phyloP scores from a whole-genome alignment of 2,797 vertebrate genomes.

The Hoplostethus atlanticus region DNA sequence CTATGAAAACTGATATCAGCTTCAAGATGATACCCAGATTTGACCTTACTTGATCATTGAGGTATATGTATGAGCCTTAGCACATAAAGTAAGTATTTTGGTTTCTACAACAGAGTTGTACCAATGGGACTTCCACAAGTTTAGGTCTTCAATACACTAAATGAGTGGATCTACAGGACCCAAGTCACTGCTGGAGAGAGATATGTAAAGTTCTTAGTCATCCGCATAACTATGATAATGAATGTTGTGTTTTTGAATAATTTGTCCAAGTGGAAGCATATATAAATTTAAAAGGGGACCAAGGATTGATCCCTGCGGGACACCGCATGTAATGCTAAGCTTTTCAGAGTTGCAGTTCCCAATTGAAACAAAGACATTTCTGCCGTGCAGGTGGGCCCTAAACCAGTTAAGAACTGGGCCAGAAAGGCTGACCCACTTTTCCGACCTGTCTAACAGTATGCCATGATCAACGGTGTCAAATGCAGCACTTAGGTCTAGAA shows the following conservation, averaged over 20 bases:
- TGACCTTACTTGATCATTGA: too few relatives aligned
- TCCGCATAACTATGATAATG: constrained; percentile 1
- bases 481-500: too few relatives aligned
- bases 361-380: constrained; percentile 58
- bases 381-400: constrained; percentile 57
- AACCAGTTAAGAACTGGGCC: constrained; percentile 60
- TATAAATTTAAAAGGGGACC: constrained; percentile 30
- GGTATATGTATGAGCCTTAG: too few relatives aligned
- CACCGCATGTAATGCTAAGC: constrained; percentile 11
- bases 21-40: too few relatives aligned
- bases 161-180: too few relatives aligned
- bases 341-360: constrained; percentile 39
- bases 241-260: too few relatives aligned
- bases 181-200: background rate
- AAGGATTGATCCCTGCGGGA: constrained; percentile 44
- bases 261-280: background rate
- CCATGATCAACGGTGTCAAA: constrained; percentile 8
- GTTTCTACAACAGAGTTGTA: too few relatives aligned
- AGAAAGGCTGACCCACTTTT: constrained; percentile 67
- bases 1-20: too few relatives aligned
- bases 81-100: too few relatives aligned
- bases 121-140: too few relatives aligned
- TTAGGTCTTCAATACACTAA: too few relatives aligned
- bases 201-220: background rate
- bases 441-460: constrained; percentile 23